Conservation (phyloP, 2,888 invertebrate genomes). For the Diadromus collaris region DNA sequence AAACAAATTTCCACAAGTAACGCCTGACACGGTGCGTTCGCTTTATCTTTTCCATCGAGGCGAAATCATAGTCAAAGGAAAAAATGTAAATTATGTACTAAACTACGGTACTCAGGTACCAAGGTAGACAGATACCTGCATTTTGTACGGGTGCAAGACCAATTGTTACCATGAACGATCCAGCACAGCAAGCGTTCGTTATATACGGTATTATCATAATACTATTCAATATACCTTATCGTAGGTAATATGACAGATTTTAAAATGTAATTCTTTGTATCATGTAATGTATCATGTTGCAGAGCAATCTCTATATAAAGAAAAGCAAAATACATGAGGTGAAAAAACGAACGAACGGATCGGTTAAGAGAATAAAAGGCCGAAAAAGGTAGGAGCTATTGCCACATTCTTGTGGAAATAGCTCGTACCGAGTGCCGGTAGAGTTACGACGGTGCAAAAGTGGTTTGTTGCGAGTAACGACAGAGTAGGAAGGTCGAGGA, state of each 20-base stretch:
- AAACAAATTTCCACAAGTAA: neutral
- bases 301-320: neutral
- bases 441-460: conserved; percentile 31
- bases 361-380: neutral
- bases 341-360: neutral
- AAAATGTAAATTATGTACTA: too few relatives aligned
- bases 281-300: too few relatives aligned
- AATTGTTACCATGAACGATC: neutral
- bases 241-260: too few relatives aligned
- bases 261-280: too few relatives aligned
- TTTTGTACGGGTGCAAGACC: neutral
- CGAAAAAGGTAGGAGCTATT: neutral
- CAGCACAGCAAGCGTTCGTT: neutral
- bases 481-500: neutral
- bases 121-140: too few relatives aligned
- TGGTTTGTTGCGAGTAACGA: conserved; percentile 34
- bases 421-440: conserved; percentile 9
- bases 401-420: too few relatives aligned
- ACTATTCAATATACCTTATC: neutral
- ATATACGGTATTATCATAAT: neutral
- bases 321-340: neutral
- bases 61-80: neutral
- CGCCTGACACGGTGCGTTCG: neutral
- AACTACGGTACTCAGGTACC: too few relatives aligned
- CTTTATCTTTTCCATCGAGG: neutral